Percentiles rank a stretch among this genome's conserved stretches.
phyloP scores from a whole-genome alignment of 2,888 invertebrate species.

The Sarcophaga rosellei region DNA sequence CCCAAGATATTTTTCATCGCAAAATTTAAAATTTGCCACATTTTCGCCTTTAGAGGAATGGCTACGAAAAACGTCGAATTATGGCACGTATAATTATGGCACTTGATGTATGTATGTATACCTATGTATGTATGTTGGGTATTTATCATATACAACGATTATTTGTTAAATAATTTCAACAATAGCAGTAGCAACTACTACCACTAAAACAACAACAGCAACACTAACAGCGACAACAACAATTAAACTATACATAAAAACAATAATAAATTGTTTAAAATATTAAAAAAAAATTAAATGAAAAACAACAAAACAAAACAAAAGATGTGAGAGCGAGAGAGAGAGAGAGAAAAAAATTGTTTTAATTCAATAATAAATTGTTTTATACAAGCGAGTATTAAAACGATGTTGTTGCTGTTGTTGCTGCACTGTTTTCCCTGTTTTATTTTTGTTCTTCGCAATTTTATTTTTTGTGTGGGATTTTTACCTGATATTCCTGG shows the following conservation, averaged over 20 bases:
- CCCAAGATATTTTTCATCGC: too few relatives aligned
- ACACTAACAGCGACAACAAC: not conserved
- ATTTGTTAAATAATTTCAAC: constrained; percentile 9
- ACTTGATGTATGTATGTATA: not conserved
- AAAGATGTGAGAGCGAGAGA: too few relatives aligned
- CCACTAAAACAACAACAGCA: not conserved
- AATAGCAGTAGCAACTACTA: not conserved
- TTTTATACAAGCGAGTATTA: constrained; percentile 44
- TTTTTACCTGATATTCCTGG: constrained; percentile 86
- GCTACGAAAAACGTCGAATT: not conserved
- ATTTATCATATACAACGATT: not conserved
- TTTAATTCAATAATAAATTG: constrained; percentile 46
- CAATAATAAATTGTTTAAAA: constrained; percentile 44
- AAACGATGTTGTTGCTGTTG: constrained; percentile 24
- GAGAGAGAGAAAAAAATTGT: too few relatives aligned
- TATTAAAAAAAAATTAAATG: not conserved
- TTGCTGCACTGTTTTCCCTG: not conserved
- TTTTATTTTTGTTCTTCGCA: not conserved
- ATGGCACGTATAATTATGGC: not conserved
- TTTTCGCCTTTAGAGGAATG: too few relatives aligned
- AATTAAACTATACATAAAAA: not conserved
- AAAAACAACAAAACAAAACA: not conserved
- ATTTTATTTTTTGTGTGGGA: constrained; percentile 69
- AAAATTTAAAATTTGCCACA: too few relatives aligned
- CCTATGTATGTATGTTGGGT: not conserved